Evolutionary conservation across 2,797 vertebrate genomes (phyloP).

Genomic region (Chelidonichthys spinosus): DNA sequence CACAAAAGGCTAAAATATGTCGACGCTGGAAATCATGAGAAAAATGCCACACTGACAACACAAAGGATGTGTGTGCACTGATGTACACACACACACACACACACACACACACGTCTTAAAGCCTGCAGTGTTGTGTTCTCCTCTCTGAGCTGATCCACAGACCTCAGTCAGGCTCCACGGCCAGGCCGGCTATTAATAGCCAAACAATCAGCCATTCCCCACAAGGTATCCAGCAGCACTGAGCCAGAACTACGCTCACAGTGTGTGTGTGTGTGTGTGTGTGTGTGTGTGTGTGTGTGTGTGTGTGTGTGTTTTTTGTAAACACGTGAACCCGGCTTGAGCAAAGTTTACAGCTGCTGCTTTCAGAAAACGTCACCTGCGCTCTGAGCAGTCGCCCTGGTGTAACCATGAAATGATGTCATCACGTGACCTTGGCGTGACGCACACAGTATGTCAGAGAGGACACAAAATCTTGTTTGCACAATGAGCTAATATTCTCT

Average conservation of each 20-base stretch:
- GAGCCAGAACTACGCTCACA: constrained; percentile 50
- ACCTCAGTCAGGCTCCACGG: constrained; percentile 62
- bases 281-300: constrained; percentile 5
- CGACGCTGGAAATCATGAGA: constrained; percentile 18
- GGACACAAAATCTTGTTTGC: neutral
- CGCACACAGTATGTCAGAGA: neutral
- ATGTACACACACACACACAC: constrained; percentile 8
- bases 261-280: constrained; percentile 4
- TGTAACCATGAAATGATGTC: constrained; percentile 8
- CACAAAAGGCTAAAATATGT: constrained; percentile 1
- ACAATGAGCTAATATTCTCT: neutral
- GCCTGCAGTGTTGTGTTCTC: constrained; percentile 41
- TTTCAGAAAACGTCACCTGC: constrained; percentile 23
- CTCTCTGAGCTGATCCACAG: constrained; percentile 59
- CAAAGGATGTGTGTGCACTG: constrained; percentile 12
- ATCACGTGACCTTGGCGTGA: constrained; percentile 20
- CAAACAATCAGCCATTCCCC: constrained; percentile 73
- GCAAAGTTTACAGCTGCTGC: constrained; percentile 27
- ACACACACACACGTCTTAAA: constrained; percentile 20
- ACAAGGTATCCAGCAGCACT: constrained; percentile 57
- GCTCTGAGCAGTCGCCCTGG: neutral
- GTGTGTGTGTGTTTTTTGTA: constrained; percentile 17
- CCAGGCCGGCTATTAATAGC: constrained; percentile 78
- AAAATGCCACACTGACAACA: constrained; percentile 6
- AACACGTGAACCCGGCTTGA: neutral